These are phyloP conservation scores for Lepus oiostolus DNA, from an alignment of 2,797 vertebrate species.

Conservation along the genomic window DNA sequence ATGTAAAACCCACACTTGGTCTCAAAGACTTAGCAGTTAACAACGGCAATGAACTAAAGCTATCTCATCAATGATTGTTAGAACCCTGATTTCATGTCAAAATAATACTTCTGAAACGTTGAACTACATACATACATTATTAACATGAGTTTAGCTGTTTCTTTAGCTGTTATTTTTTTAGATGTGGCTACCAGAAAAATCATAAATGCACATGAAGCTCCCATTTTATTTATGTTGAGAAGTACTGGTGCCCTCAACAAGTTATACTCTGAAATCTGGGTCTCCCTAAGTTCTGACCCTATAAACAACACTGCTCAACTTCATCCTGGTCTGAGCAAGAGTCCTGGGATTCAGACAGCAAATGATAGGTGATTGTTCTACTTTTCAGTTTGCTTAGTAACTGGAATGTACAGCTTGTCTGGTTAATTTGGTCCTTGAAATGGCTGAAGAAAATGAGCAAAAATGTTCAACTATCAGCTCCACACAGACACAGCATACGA, in stretches of 20 bases:
- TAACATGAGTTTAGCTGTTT: slow-evolving; percentile 7
- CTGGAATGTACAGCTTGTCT: slow-evolving; percentile 35
- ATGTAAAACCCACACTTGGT: not conserved
- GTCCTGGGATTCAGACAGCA: not conserved
- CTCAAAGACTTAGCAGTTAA: slow-evolving; percentile 1
- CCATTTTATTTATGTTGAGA: slow-evolving; percentile 45
- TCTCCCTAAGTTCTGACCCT: not conserved
- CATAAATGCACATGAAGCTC: not conserved
- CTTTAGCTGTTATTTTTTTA: not conserved
- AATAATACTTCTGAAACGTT: not conserved
- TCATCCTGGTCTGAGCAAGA: not conserved
- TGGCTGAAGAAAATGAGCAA: slow-evolving; percentile 57
- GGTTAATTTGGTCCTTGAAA: slow-evolving; percentile 56
- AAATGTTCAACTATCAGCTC: slow-evolving; percentile 43
- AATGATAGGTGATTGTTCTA: slow-evolving; percentile 12
- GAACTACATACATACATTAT: slow-evolving; percentile 18
- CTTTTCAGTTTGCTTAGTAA: slow-evolving; percentile 41
- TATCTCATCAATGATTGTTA: not conserved
- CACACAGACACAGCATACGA: not conserved
- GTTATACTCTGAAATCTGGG: slow-evolving; percentile 42
- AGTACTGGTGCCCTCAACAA: not conserved
- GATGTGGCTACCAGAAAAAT: slow-evolving; percentile 23
- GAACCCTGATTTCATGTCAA: not conserved
- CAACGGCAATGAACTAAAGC: not conserved
- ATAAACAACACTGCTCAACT: slow-evolving; percentile 9